Conservation (phyloP, 2,888 invertebrate species). For the Perizoma flavofasciatum region DNA sequence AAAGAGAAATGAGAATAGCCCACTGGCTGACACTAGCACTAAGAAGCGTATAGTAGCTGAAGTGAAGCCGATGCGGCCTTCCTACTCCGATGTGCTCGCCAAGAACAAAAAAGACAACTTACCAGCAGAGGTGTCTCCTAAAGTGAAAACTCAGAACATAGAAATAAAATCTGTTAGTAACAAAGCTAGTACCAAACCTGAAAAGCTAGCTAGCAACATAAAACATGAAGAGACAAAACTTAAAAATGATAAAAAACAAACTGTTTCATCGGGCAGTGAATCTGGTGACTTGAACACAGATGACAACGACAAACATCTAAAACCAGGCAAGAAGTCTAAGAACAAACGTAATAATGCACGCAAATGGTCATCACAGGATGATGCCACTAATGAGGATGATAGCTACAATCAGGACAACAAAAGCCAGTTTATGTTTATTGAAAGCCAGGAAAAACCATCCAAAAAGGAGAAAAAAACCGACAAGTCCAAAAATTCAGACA, state of each 20-base stretch:
- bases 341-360: constrained; percentile 76
- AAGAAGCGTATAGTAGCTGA: constrained; percentile 92
- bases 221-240: constrained; percentile 69
- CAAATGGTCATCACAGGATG: constrained; percentile 86
- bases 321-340: constrained; percentile 68
- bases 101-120: constrained; percentile 85
- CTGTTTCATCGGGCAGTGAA: constrained; percentile 78
- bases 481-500: constrained; percentile 60
- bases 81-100: constrained; percentile 92
- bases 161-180: constrained; percentile 67
- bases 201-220: constrained; percentile 58
- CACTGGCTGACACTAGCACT: constrained; percentile 79
- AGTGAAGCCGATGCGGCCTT: constrained; percentile 93
- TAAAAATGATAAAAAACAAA: constrained; percentile 70
- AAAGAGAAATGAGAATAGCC: constrained; percentile 73
- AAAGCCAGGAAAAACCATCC: constrained; percentile 68
- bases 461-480: constrained; percentile 71
- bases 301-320: constrained; percentile 69
- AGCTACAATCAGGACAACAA: constrained; percentile 60
- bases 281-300: constrained; percentile 76
- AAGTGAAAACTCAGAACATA: constrained; percentile 70
- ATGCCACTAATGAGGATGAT: constrained; percentile 74
- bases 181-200: constrained; percentile 67
- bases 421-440: constrained; percentile 78
- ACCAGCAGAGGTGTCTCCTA: constrained; percentile 73